These are phyloP conservation scores for Urocynchramus pylzowi DNA, from an alignment of 2,113 vertebrate species.

Conservation along the genomic window DNA sequence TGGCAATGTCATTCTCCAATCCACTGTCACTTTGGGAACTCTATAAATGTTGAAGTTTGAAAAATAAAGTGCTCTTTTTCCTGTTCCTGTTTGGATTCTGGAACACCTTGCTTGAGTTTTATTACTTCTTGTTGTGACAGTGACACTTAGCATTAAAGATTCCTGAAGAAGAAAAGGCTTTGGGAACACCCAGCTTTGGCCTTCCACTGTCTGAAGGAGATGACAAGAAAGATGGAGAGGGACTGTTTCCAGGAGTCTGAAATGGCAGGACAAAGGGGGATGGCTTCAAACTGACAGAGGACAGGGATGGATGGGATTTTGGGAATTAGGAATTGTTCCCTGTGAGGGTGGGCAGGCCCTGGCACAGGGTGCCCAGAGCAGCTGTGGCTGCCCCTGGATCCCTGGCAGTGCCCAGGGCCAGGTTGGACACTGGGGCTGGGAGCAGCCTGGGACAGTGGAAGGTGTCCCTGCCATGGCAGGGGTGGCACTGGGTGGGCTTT, in stretches of 20 bases:
- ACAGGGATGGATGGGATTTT: accelerated
- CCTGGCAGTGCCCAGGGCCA: neutral
- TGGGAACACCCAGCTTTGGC: neutral
- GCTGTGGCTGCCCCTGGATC: neutral
- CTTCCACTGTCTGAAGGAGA: neutral
- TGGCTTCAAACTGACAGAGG: neutral
- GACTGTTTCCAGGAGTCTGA: neutral
- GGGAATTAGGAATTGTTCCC: neutral
- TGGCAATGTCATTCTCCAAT: too few relatives aligned
- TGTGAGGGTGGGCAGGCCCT: accelerated
- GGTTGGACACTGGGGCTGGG: neutral
- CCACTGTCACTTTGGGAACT: too few relatives aligned
- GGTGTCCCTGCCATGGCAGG: neutral
- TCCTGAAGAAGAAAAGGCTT: neutral
- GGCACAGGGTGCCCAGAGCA: neutral
- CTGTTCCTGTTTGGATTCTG: too few relatives aligned
- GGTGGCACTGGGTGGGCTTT: accelerated
- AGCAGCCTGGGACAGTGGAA: neutral
- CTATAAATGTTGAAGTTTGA: too few relatives aligned
- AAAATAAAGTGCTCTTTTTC: too few relatives aligned
- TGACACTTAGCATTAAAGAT: neutral
- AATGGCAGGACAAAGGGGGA: neutral
- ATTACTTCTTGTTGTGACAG: too few relatives aligned
- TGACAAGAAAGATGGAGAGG: neutral
- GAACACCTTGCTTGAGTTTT: too few relatives aligned